Evolutionary conservation across 1,140 invertebrate species (phyloP), one percentile per base, ranked within the genome.

Genomic region (Ostrea edulis): DNA sequence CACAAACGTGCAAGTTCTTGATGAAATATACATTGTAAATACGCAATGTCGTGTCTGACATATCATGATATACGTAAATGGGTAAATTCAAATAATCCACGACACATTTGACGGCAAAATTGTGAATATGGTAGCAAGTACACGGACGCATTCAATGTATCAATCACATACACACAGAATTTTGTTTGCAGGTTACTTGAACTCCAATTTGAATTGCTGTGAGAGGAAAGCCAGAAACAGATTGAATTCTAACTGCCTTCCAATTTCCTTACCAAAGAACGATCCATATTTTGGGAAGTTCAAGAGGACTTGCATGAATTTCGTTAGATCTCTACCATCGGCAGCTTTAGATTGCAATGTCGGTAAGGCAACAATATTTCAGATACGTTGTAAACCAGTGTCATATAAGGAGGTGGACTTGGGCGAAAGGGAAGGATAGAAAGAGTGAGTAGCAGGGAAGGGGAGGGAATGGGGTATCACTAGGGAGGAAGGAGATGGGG

Each of bases 291-390:
- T 89, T 29, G 58, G 52, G 7, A 25, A 7, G 8, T 86, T 54
- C 52, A 86, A 86, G 14, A 86, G 87, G 85, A 84, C 51, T 14
- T 90, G 90, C 71, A 84, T 90, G 86, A 88, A 89, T n/a, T 89
- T 90, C 53, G 88, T 89, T 0, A 53, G 90, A 82, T 84, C 90
- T 25, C 29, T 86, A 9, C 54, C 35, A 29, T 77, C 85, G 62
- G 77, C 90, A 1, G 54, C 77, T 2, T 8, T 89, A 12, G 86
- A 90, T 8, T 90, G 90, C 12, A 53, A 58, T 54, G 17, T 89
- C 7, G 90, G 90, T 90, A 89, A 84, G 84, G 25, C n/a, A 51
- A 8, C 12, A 62, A 62, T 25, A 22, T 7, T 22, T 29, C 68
- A 77, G 0, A 12, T 35, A 20, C 71, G 22, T 29, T 35, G 35